Evolutionary conservation across 2,888 invertebrate genomes (phyloP).

Genomic region (Nasonovia ribisnigri): DNA sequence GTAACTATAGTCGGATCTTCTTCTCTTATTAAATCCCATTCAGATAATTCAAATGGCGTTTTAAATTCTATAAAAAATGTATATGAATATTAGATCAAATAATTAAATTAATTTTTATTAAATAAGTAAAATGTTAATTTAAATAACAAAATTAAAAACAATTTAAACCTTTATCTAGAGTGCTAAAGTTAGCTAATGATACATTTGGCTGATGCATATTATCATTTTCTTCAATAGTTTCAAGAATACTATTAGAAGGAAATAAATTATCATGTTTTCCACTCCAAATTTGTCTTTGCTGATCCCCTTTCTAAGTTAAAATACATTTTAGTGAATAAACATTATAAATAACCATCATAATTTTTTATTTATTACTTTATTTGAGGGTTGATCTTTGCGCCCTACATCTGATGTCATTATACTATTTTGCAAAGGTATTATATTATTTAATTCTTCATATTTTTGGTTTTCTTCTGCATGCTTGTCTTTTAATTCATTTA

Average conservation of each 20-base stretch:
- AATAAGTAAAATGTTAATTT: neutral
- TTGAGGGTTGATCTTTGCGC: slow-evolving; percentile 30
- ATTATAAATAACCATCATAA: neutral
- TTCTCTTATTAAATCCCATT: slow-evolving; percentile 70
- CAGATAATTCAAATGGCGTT: slow-evolving; percentile 70
- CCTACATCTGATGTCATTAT: slow-evolving; percentile 68
- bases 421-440: slow-evolving; percentile 69
- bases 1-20: slow-evolving; percentile 66
- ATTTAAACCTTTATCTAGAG: slow-evolving; percentile 38
- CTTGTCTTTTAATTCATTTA: slow-evolving; percentile 67
- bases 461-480: slow-evolving; percentile 68
- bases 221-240: slow-evolving; percentile 60
- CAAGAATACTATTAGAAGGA: slow-evolving; percentile 45
- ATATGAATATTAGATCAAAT: neutral
- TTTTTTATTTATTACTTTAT: slow-evolving; percentile 38
- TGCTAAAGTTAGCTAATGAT: slow-evolving; percentile 42
- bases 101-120: neutral
- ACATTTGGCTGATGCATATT: slow-evolving; percentile 31
- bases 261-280: slow-evolving; percentile 66
- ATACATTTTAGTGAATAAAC: neutral
- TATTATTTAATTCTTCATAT: slow-evolving; percentile 66
- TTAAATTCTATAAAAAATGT: slow-evolving; percentile 68
- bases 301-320: slow-evolving; percentile 66
- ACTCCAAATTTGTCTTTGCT: slow-evolving; percentile 70
- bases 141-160: neutral